Base-by-base conservation (phyloP, 35 echinoderm and acorn worm genomes). In the Eucidaris tribuloides region DNA sequence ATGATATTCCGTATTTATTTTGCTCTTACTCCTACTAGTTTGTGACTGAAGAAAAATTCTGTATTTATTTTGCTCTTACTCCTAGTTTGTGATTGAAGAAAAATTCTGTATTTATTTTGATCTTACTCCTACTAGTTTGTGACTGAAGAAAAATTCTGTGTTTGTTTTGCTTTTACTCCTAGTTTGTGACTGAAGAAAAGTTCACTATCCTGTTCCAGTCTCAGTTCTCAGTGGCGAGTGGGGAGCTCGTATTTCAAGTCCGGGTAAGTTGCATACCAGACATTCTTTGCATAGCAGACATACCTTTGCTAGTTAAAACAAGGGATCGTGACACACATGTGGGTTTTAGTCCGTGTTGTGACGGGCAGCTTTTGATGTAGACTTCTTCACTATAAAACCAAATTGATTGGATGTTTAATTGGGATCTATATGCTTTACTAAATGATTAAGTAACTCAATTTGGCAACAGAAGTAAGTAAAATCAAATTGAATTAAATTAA, bases 161-260 rank as follows among this genome's bases (percentile, higher is more conserved):
- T n/a, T n/a, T n/a, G n/a, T n/a, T n/a, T n/a, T n/a, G 2, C 0
- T 50, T 57, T 28, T 62, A 4, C 77, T 82, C 68, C 11, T 76
- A 97, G 96, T 92, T 92, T 93, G 96, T 99, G 17, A 99, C 96
- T 0, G 96, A 99, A 64, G 90, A 99, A 71, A 99, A 99, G 84
- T 99, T 99, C 61, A 99, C 96, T 5, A 80, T 99, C 50, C 85
- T 99, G 57, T 99, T 93, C 54, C 90, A 93, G 63, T 99, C 90
- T 23, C 78, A 93, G 58, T 99, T 99, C 42, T 83, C 86, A 60
- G 91, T 99, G 38, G 87, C 96, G 18, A 92, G 96, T 65, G 90
- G 96, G n/a, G 96, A 99, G 85, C 79, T 99, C n/a, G 82, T 93
- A 29, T 99, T 99, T 64, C 90, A 99, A 90, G 96, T 99, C 49